Conservation (phyloP, 2,888 invertebrate species). For the Sinelater perroti region DNA sequence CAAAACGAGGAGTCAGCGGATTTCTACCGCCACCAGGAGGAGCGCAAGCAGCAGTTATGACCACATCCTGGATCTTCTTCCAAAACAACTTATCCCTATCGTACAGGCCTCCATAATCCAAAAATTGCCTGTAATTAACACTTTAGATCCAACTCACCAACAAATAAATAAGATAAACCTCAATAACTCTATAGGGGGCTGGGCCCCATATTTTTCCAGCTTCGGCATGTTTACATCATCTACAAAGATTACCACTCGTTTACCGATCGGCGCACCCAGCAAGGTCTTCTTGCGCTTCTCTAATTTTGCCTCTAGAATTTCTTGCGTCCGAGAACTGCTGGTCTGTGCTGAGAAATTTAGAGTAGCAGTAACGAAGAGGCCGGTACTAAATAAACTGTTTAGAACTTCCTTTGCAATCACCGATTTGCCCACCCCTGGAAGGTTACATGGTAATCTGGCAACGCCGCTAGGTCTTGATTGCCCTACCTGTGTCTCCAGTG, state of each 20-base stretch:
- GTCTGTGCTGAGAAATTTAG: conserved; percentile 94
- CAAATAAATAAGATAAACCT: too few species aligned
- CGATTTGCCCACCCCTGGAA: conserved; percentile 86
- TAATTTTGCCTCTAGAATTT: conserved; percentile 85
- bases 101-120: conserved; percentile 83
- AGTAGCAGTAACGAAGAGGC: conserved; percentile 76
- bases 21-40: conserved; percentile 93
- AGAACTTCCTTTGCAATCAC: conserved; percentile 81
- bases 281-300: conserved; percentile 83
- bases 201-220: conserved; percentile 86
- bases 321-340: conserved; percentile 82
- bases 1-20: conserved; percentile 82
- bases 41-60: conserved; percentile 83
- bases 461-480: too few species aligned
- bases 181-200: conserved; percentile 89
- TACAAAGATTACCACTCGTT: conserved; percentile 84
- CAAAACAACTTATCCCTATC: conserved; percentile 89
- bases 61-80: conserved; percentile 87
- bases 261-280: conserved; percentile 84
- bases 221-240: conserved; percentile 95
- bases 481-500: conserved; percentile 89
- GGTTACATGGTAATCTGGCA: too few species aligned
- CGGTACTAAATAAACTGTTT: conserved; percentile 68
- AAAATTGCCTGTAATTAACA: conserved; percentile 67
- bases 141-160: background rate